Conservation (phyloP, 2,797 vertebrate genomes). For the Benthosema pterotum region DNA sequence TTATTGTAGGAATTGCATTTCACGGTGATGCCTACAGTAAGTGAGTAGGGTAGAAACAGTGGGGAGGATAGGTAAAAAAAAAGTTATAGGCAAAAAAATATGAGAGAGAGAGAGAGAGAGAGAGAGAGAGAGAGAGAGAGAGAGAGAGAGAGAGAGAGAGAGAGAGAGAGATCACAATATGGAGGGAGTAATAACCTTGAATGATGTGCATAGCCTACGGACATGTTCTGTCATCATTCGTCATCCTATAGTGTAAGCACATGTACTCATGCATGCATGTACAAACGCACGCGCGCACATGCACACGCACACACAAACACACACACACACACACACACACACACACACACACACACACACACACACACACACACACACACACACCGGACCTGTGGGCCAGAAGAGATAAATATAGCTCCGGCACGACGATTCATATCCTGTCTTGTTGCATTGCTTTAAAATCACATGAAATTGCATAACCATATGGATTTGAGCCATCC, state of each 20-base stretch:
- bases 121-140: not conserved
- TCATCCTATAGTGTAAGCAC: no score
- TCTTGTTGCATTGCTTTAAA: not conserved
- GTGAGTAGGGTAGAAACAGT: not conserved
- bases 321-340: not conserved
- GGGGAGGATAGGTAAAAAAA: not conserved
- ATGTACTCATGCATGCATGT: no score
- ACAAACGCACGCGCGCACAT: not conserved
- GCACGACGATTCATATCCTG: not conserved
- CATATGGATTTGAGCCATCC: no score
- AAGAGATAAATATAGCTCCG: not conserved
- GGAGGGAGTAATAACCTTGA: no score
- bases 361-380: not conserved
- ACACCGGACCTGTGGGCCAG: not conserved
- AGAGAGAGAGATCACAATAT: no score
- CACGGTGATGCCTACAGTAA: not conserved
- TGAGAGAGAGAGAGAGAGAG: not conserved
- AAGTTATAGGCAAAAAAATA: not conserved
- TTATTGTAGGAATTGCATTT: constrained; percentile 20
- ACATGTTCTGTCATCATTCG: no score
- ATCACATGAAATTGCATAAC: not conserved
- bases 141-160: not conserved
- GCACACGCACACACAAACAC: not conserved
- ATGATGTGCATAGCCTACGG: no score
- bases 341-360: constrained; percentile 1